Conservation (phyloP, 2,797 vertebrate genomes). For the Pelodytes ibericus region DNA sequence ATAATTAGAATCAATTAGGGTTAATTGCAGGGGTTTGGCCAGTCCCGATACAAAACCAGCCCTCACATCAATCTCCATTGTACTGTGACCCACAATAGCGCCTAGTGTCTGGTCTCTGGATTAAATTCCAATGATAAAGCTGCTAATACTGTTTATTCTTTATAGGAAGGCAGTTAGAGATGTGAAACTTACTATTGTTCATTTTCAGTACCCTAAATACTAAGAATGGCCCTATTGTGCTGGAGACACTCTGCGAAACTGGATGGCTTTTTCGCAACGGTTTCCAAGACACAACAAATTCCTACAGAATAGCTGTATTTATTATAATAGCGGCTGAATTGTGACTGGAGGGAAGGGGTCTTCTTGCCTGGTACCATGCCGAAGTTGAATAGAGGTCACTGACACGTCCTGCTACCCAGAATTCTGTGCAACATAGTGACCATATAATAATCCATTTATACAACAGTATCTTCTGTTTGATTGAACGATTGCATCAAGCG, state of each 20-base stretch:
- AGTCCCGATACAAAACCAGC: background rate
- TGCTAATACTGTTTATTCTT: background rate
- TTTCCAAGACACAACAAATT: background rate
- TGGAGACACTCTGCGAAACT: background rate
- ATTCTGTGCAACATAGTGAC: background rate
- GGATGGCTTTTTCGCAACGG: background rate
- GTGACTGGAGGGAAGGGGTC: background rate
- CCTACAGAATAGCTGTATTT: background rate
- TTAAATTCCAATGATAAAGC: background rate
- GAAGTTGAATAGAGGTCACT: background rate
- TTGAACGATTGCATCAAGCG: no score
- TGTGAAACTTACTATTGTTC: background rate
- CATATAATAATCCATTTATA: no score
- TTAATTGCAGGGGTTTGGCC: background rate
- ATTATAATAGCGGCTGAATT: background rate
- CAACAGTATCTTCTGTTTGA: no score
- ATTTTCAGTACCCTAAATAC: background rate
- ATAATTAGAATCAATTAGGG: no score
- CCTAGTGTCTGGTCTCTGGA: background rate
- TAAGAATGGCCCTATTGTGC: background rate
- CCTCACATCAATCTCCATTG: background rate
- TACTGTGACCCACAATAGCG: background rate
- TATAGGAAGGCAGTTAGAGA: background rate
- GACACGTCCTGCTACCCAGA: no score
- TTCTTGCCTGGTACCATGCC: background rate